Percentiles rank a stretch among this genome's conserved stretches.
Conservation (phyloP, 2,113 vertebrate genomes). For the Podiceps cristatus region DNA sequence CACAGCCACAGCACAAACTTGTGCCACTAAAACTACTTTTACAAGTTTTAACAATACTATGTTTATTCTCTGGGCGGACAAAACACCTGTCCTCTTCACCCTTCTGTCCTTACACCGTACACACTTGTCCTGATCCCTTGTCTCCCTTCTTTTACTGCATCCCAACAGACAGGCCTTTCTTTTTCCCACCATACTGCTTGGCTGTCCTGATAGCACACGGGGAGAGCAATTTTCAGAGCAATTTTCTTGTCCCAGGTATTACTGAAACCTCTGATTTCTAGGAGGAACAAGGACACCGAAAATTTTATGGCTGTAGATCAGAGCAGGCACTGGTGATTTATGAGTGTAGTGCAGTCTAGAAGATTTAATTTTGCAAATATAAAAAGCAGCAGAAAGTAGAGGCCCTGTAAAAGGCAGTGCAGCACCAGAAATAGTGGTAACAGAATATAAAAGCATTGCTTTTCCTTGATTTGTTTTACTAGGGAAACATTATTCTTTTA, state of each 20-base stretch:
- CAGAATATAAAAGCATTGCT: neutral
- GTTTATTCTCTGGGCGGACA: neutral
- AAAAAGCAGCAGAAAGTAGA: neutral
- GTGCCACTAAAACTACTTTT: neutral
- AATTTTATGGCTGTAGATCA: neutral
- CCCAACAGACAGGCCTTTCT: neutral
- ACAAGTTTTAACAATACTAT: neutral
- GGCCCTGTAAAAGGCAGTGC: neutral
- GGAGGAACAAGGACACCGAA: neutral
- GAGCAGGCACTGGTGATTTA: neutral
- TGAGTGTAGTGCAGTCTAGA: neutral
- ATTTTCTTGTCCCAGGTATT: neutral
- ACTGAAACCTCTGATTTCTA: neutral
- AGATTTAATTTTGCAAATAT: neutral
- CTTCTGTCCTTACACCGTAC: neutral
- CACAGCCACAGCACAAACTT: neutral
- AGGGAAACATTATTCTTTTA: slow-evolving; percentile 1
- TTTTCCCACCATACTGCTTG: neutral
- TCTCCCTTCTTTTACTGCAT: neutral
- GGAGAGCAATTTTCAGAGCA: neutral
- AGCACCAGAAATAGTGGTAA: neutral
- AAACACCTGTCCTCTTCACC: neutral
- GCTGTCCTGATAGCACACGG: neutral
- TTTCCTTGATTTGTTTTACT: slow-evolving; percentile 1
- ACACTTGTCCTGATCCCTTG: neutral